Evolutionary conservation across 2,797 vertebrate genomes (phyloP), one percentile per base, ranked within the genome.

Genomic region (Spinus olivaceus): DNA sequence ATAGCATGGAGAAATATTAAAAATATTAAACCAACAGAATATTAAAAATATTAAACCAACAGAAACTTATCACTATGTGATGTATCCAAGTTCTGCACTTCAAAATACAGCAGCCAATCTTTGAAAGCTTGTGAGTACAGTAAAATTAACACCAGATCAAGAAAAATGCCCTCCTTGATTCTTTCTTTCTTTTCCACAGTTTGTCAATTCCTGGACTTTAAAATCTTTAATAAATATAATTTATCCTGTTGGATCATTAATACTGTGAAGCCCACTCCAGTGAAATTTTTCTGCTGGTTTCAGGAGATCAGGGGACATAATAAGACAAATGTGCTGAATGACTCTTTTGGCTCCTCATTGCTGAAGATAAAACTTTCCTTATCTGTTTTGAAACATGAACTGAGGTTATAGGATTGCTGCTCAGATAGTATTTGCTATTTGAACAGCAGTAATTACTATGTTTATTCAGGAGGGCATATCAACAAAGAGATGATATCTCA

Each of bases 401-500:
- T 71, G 47, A 77, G 61, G 67, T 67, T 90, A 73, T 1, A 78
- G 54, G 22, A 56, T 32, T 50, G 15, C 56, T 67, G n/a, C 61
- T 92, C 30, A 93, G 78, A 35, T 51, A 20, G 56, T 25, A 74
- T 90, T 85, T 81, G 67, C 56, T 70, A 35, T 66, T 90, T 89
- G 73, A 97, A 92, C 80, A 92, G 88, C 83, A n/a, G 65, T 84
- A 95, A 93, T 92, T 91, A 76, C 47, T 86, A 27, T 24, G 25
- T 94, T 97, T 90, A 94, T 50, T 80, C 76, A 57, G 96, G 86
- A 96, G 94, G 70, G 86, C 77, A 53, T 95, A 73, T 42, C 47
- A 61, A 22, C 33, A 87, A 90, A 60, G 49, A 71, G 59, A 42
- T 17, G 42, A 1, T 39, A 80, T 53, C 56, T 87, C 1, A 0